Evolutionary conservation across 2,888 invertebrate genomes (phyloP).

Genomic region (Ypsolopha scabrella): DNA sequence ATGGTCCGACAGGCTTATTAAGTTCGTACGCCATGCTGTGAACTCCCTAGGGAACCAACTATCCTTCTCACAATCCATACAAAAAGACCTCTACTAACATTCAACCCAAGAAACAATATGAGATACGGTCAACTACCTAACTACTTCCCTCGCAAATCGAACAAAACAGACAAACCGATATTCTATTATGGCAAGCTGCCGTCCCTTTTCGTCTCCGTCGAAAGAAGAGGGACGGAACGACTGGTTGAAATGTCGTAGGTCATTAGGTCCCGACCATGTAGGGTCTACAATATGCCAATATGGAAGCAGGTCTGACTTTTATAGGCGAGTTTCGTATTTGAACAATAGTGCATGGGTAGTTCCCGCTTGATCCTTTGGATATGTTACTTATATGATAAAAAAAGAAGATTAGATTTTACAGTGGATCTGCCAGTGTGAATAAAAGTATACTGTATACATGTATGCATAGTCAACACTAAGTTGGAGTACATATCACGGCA

Average conservation of each 20-base stretch:
- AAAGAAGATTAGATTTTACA: no score
- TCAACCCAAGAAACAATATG: constrained; percentile 51
- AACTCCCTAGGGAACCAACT: constrained; percentile 2
- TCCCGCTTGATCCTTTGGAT: not conserved
- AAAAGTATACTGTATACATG: no score
- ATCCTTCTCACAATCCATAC: not conserved
- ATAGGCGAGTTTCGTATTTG: constrained; percentile 29
- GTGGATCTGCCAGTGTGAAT: no score
- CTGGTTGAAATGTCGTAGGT: constrained; percentile 68
- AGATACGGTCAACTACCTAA: constrained; percentile 43
- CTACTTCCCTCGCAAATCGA: constrained; percentile 49
- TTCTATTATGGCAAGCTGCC: constrained; percentile 56
- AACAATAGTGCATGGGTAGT: constrained; percentile 38
- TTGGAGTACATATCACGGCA: no score
- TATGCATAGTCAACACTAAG: no score
- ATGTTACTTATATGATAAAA: not conserved
- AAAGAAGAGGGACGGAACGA: constrained; percentile 36
- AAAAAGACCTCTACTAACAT: constrained; percentile 12
- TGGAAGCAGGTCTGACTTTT: constrained; percentile 62
- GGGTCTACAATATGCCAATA: constrained; percentile 67
- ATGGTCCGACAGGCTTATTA: no score
- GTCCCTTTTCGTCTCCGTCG: constrained; percentile 29
- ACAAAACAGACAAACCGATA: constrained; percentile 58
- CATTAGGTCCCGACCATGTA: constrained; percentile 66
- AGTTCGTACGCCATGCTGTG: no score